Evolutionary conservation across 2,113 vertebrate species (phyloP).

Genomic region (Chaetops frenatus): DNA sequence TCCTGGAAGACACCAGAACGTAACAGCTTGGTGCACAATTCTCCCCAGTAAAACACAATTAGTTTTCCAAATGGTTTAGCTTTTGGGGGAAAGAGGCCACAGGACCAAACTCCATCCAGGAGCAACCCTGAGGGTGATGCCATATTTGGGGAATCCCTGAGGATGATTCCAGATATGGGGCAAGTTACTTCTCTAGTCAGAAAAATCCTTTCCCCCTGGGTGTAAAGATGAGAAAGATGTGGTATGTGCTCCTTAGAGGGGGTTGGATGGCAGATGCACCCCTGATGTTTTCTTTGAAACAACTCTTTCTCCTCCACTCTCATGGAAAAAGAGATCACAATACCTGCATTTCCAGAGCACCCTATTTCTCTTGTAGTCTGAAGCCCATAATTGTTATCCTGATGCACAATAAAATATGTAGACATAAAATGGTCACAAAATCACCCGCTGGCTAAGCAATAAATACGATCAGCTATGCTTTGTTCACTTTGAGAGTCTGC

Average conservation of each 20-base stretch:
- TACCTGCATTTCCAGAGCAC: not conserved
- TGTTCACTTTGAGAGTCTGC: not conserved
- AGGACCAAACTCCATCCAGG: not conserved
- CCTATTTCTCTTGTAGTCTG: not conserved
- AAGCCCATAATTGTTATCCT: not conserved
- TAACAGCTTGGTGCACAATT: not conserved
- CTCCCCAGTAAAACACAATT: not conserved
- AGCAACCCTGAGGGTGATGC: not conserved
- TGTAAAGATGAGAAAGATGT: not conserved
- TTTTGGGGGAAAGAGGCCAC: not conserved
- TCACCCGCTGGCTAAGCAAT: not conserved
- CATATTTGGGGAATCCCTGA: not conserved
- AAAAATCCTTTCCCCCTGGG: not conserved
- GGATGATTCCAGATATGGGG: not conserved
- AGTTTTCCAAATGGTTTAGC: not conserved
- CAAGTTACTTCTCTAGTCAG: not conserved
- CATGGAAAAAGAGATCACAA: not conserved
- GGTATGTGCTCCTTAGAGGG: accelerated
- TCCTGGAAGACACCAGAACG: not conserved
- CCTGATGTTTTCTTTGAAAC: not conserved
- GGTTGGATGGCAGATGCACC: not conserved
- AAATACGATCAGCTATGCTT: not conserved
- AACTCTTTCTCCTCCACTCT: not conserved
- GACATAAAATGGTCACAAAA: not conserved
- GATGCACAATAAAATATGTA: not conserved